These are phyloP conservation scores for Bombylius discolor DNA, from an alignment of 2,888 invertebrate genomes.

Conservation along the genomic window DNA sequence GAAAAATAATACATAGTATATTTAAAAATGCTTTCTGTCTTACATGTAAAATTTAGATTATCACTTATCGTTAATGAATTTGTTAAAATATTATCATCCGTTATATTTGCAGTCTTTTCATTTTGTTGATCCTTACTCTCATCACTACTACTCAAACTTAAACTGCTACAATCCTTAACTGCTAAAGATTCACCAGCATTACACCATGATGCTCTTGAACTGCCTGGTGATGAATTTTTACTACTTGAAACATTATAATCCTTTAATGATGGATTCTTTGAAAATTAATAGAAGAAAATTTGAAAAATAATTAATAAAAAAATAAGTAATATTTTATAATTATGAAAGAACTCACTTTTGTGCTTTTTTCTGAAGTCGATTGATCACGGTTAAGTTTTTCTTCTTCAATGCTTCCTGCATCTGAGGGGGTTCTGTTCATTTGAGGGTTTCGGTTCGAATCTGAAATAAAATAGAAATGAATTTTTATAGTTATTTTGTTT, in stretches of 20 bases:
- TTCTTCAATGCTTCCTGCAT: constrained; percentile 47
- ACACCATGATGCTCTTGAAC: constrained; percentile 34
- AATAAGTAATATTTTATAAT: neutral
- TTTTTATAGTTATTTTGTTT: no score
- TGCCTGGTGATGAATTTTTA: constrained; percentile 27
- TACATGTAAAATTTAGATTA: constrained; percentile 12
- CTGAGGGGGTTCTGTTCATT: constrained; percentile 21
- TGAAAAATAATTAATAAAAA: neutral
- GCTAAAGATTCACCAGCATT: constrained; percentile 55
- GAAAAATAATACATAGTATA: neutral
- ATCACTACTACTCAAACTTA: constrained; percentile 42
- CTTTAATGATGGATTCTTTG: constrained; percentile 14
- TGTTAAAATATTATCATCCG: constrained; percentile 10
- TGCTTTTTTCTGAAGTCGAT: constrained; percentile 40
- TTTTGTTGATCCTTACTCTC: constrained; percentile 31
- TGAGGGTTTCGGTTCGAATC: constrained; percentile 11
- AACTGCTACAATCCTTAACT: constrained; percentile 40
- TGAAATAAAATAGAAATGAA: constrained; percentile 1
- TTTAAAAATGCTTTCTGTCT: neutral
- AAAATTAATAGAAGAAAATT: neutral
- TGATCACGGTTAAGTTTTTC: constrained; percentile 54
- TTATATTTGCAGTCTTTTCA: constrained; percentile 7
- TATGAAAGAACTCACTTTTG: constrained; percentile 21
- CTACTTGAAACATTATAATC: constrained; percentile 22
- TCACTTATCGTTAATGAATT: constrained; percentile 12